Percentiles rank a stretch among this genome's conserved stretches.
phyloP scores from a whole-genome alignment of 2,888 invertebrate species.

The Pomacea canaliculata region DNA sequence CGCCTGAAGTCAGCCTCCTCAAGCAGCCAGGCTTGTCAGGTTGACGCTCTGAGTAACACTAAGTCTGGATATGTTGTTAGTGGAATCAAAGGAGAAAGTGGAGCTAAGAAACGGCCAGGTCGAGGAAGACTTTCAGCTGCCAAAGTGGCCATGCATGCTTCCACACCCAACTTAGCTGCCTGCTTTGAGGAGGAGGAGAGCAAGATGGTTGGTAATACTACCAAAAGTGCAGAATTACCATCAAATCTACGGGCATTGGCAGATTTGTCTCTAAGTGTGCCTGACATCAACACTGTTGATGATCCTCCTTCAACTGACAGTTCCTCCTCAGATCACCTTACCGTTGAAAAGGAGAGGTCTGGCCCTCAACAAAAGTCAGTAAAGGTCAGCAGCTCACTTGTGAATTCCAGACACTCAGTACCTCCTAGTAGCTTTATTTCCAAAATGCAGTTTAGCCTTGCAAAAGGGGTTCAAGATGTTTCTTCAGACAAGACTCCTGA shows the following conservation, averaged over 20 bases:
- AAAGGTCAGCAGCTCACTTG: constrained; percentile 17
- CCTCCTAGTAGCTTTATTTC: not conserved
- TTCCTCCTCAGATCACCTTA: not conserved
- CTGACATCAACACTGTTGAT: constrained; percentile 36
- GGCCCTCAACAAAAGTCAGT: not conserved
- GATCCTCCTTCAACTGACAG: constrained; percentile 2
- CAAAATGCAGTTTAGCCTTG: not conserved
- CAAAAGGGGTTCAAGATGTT: not conserved
- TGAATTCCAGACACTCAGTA: constrained; percentile 11
- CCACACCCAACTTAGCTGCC: constrained; percentile 47
- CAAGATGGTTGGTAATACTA: not conserved
- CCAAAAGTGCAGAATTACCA: not conserved
- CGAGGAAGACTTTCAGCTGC: constrained; percentile 24
- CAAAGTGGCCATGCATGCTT: constrained; percentile 44
- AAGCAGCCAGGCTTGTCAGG: constrained; percentile 6
- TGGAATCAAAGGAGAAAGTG: constrained; percentile 4
- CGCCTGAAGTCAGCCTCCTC: constrained; percentile 23
- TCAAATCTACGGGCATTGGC: constrained; percentile 33
- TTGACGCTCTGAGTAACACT: not conserved
- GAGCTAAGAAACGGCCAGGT: not conserved
- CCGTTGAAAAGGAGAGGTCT: not conserved
- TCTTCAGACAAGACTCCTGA: constrained; percentile 1
- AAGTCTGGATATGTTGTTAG: not conserved
- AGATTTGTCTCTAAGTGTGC: constrained; percentile 41
- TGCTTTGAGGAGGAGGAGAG: constrained; percentile 39